Percentiles rank a stretch among this genome's conserved stretches.
Conservation (phyloP, 2,888 invertebrate species). For the Agrochola lota region DNA sequence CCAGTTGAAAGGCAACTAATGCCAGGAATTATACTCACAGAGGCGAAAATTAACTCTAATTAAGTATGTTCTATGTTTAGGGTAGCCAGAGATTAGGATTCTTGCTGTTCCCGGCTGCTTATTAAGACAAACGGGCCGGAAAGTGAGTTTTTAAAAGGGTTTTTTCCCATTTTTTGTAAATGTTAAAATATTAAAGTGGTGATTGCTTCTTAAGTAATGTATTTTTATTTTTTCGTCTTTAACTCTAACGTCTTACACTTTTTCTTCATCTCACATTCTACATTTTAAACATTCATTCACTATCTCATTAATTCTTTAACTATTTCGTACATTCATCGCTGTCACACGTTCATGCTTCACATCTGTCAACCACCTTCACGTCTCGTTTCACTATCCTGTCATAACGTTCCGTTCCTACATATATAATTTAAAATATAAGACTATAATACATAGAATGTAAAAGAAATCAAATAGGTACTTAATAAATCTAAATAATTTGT, state of each 20-base stretch:
- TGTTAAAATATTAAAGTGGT: background rate
- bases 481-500: background rate
- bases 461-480: background rate
- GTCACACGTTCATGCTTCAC: no score
- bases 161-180: background rate
- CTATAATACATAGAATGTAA: background rate
- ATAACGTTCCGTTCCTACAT: no score
- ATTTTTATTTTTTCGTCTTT: no score
- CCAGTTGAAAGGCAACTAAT: conserved; percentile 30
- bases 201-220: no score
- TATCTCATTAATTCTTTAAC: no score
- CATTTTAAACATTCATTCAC: no score
- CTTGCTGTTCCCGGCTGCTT: background rate
- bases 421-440: no score
- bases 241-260: no score
- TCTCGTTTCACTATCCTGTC: no score
- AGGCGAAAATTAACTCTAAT: conserved; percentile 33
- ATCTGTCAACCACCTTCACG: no score
- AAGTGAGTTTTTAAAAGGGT: background rate
- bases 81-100: conserved; percentile 11
- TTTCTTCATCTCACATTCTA: no score
- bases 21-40: conserved; percentile 14
- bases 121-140: background rate
- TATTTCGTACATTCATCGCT: no score
- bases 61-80: background rate